A percentile compares a stretch with the other conserved stretches of the same genome.
phyloP scores from a whole-genome alignment of 2,888 invertebrate genomes.

The Melipona beecheii region DNA sequence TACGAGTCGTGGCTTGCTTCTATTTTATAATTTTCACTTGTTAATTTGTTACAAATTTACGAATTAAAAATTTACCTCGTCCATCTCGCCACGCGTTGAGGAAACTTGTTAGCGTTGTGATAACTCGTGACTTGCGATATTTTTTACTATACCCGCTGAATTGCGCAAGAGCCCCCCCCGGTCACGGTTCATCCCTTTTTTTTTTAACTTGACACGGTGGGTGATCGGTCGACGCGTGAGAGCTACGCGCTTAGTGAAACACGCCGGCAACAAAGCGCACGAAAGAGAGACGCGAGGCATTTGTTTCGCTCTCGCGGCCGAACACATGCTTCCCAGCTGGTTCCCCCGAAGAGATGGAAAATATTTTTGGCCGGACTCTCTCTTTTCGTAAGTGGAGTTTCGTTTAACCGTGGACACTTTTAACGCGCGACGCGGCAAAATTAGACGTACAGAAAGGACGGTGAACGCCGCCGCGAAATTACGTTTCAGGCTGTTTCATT shows the following conservation, averaged over 20 bases:
- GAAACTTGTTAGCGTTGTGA: too few relatives aligned
- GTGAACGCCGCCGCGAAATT: neutral
- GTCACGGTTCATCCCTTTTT: neutral
- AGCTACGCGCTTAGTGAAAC: slow-evolving; percentile 47
- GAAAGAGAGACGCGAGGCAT: slow-evolving; percentile 8
- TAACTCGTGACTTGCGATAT: neutral
- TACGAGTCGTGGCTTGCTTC: neutral
- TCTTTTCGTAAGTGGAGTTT: slow-evolving; percentile 33
- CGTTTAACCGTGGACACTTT: slow-evolving; percentile 40
- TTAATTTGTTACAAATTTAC: neutral
- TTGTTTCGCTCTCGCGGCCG: slow-evolving; percentile 47
- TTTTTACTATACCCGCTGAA: neutral
- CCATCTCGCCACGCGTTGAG: too few relatives aligned
- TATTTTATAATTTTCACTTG: neutral
- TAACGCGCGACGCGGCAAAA: slow-evolving; percentile 17
- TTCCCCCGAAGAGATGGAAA: slow-evolving; percentile 16
- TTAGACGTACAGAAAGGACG: slow-evolving; percentile 6
- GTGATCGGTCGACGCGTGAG: slow-evolving; percentile 61
- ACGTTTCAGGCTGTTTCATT: neutral
- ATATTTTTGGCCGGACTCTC: slow-evolving; percentile 40
- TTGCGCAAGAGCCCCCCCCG: neutral
- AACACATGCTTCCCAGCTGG: slow-evolving; percentile 56
- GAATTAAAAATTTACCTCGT: too few relatives aligned
- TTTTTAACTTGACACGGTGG: slow-evolving; percentile 41
- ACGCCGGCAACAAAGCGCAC: slow-evolving; percentile 50